These are phyloP conservation scores for Brachyptera putata DNA, from an alignment of 2,888 invertebrate genomes.

Conservation along the genomic window DNA sequence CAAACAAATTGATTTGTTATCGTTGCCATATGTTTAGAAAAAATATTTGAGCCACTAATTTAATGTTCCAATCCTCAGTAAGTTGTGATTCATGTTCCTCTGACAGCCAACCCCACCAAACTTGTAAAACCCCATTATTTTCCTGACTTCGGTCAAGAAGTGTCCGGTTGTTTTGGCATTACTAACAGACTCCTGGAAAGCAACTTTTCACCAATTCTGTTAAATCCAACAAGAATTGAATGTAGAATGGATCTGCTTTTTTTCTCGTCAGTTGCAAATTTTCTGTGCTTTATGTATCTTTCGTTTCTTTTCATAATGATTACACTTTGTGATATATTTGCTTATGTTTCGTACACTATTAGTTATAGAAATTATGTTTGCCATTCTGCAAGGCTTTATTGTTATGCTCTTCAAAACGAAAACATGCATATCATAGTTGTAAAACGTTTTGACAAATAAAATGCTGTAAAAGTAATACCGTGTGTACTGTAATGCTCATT, in stretches of 20 bases:
- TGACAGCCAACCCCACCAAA: too few species aligned
- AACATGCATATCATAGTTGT: slow-evolving; percentile 91
- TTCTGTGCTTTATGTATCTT: slow-evolving; percentile 31
- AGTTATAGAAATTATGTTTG: slow-evolving; percentile 43
- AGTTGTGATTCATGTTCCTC: neutral
- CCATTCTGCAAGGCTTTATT: slow-evolving; percentile 55
- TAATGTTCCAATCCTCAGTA: neutral
- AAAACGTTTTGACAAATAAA: slow-evolving; percentile 82
- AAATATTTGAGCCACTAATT: neutral
- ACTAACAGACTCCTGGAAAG: neutral
- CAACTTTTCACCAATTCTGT: neutral
- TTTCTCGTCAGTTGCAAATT: slow-evolving; percentile 33
- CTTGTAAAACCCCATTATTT: too few species aligned
- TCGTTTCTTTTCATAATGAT: slow-evolving; percentile 20
- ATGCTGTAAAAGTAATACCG: slow-evolving; percentile 38
- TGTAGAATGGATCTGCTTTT: slow-evolving; percentile 33
- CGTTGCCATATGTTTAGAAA: neutral
- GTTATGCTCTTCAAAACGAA: slow-evolving; percentile 60
- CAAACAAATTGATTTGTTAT: neutral
- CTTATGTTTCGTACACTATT: slow-evolving; percentile 31
- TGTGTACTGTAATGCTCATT: too few species aligned
- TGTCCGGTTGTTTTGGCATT: neutral
- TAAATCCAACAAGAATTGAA: neutral
- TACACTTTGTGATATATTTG: slow-evolving; percentile 32
- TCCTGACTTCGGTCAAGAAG: neutral